Conservation (phyloP, 2,888 invertebrate genomes). For the Thyatira batis region DNA sequence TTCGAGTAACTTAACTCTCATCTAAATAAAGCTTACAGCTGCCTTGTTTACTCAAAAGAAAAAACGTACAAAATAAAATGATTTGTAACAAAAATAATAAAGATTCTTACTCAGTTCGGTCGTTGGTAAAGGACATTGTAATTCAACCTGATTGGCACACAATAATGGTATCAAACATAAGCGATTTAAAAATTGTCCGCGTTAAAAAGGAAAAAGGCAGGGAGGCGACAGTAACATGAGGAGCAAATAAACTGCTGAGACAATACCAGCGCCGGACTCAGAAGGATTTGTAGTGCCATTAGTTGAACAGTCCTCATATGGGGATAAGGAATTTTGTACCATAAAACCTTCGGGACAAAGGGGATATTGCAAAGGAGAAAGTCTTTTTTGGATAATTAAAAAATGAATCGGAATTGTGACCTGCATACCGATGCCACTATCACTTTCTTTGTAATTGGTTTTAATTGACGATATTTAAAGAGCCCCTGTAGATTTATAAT, state of each 20-base stretch:
- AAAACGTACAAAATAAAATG: conserved; percentile 71
- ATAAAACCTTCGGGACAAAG: conserved; percentile 19
- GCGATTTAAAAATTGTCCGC: conserved; percentile 80
- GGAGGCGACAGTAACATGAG: conserved; percentile 64
- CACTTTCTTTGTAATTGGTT: conserved; percentile 50
- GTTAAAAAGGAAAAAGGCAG: conserved; percentile 73
- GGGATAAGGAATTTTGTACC: conserved; percentile 10
- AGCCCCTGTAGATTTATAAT: neutral
- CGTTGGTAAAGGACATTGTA: conserved; percentile 79
- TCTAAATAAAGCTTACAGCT: conserved; percentile 75
- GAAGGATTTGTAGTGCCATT: conserved; percentile 79
- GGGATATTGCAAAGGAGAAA: neutral
- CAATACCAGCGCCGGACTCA: conserved; percentile 72
- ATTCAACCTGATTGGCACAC: conserved; percentile 82
- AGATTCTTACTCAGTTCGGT: conserved; percentile 73
- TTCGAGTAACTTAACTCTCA: conserved; percentile 40
- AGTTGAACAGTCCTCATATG: conserved; percentile 48
- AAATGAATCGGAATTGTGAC: conserved; percentile 57
- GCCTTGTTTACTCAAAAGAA: conserved; percentile 63
- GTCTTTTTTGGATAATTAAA: conserved; percentile 50
- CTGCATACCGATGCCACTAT: conserved; percentile 52
- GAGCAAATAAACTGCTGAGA: conserved; percentile 72
- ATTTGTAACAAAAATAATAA: conserved; percentile 74
- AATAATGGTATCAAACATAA: conserved; percentile 81
- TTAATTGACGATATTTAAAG: conserved; percentile 37